Evolutionary conservation across 2,888 invertebrate species (phyloP).

Genomic region (Dryococelus australis): DNA sequence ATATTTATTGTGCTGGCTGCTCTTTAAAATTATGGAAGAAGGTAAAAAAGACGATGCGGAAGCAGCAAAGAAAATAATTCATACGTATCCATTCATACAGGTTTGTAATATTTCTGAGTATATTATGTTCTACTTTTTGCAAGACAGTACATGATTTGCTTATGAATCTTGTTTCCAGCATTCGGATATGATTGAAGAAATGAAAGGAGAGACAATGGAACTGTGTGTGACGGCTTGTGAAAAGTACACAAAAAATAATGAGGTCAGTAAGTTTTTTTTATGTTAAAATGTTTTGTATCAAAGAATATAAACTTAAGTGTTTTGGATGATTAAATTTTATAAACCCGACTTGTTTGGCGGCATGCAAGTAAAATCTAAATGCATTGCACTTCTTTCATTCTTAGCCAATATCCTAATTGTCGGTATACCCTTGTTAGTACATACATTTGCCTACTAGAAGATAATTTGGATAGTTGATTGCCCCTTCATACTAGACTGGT

Average conservation of each 20-base stretch:
- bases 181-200: conserved; percentile 93
- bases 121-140: background rate
- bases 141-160: background rate
- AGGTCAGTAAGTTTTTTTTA: conserved; percentile 60
- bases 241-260: conserved; percentile 86
- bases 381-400: no score
- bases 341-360: no score
- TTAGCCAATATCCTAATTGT: no score
- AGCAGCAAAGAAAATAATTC: conserved; percentile 72
- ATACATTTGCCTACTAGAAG: no score
- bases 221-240: conserved; percentile 93
- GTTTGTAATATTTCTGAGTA: conserved; percentile 62
- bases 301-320: no score
- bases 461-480: no score
- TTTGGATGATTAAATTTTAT: no score
- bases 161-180: conserved; percentile 65
- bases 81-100: conserved; percentile 84
- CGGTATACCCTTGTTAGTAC: no score
- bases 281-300: no score
- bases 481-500: no score
- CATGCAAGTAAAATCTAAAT: no score
- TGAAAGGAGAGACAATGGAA: conserved; percentile 89
- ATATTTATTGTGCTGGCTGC: background rate
- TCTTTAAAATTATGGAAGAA: conserved; percentile 23
- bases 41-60: conserved; percentile 57